Base-by-base conservation (phyloP, 1,140 invertebrate genomes). In the Patella vulgata region DNA sequence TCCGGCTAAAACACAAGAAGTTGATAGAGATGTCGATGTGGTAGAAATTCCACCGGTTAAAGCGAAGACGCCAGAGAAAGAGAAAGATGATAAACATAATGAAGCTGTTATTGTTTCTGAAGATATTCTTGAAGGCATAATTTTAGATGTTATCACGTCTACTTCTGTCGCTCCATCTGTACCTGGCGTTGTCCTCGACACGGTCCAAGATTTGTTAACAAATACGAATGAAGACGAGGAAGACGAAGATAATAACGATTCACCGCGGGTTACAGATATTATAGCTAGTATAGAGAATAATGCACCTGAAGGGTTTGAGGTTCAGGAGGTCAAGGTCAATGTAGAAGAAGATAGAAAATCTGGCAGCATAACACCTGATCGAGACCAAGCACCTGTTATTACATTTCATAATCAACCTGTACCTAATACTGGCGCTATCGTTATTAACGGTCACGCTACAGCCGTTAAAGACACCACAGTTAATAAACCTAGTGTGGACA, bases 101-200 rank as follows among this genome's bases (percentile, higher is more conserved):
- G 59, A 53, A 19, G 54, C 55, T 31, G 50, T 44, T 30, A 46
- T 78, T 1, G 14, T 36, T 36, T 75, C 63, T 14, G 23, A 67
- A 53, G 74, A 73, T 12, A 71, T 82, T 23, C 54, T 78, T 11
- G 71, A 77, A 27, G 76, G 79, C 27, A 72, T 82, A 25, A 76
- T 80, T 52, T 68, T 79, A 63, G 80, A 82, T 39, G 78, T 82
- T 3, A 70, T 83, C 27, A 69, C 40, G 6, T 81, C 78, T 12
- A 68, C 69, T 8, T 75, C 73, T 9, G 56, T 51, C 2, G 48
- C 74, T 50, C 78, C 79, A 14, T 84, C 82, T n/a, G 73, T 82
- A n/a, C 70, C 78, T 28, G 69, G 63, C 28, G 77, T 79, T 47
- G 80, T 80, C 1, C 70, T 76, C 46, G 77, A 79, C 48, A 74